Conservation (phyloP, 2,888 invertebrate genomes). For the Lithophane socia region DNA sequence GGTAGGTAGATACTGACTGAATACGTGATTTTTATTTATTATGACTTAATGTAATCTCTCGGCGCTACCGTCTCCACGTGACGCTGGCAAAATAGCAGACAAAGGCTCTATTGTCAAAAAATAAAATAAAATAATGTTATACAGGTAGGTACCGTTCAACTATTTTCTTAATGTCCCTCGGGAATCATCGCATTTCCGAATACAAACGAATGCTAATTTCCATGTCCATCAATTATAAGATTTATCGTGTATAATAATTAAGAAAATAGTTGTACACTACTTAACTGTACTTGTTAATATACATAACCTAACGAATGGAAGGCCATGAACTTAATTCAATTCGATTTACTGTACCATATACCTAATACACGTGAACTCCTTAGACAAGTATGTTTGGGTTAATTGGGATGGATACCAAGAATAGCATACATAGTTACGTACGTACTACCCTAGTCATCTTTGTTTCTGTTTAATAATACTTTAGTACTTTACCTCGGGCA, state of each 20-base stretch:
- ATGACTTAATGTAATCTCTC: neutral
- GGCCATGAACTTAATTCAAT: neutral
- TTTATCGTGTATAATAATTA: too few species aligned
- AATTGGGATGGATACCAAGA: neutral
- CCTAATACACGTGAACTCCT: too few species aligned
- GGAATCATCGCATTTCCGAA: too few species aligned
- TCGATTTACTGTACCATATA: neutral
- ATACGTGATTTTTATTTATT: neutral
- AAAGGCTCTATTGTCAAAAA: neutral
- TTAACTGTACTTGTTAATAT: accelerated
- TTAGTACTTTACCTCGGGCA: too few species aligned
- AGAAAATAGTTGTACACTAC: too few species aligned
- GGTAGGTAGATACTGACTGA: neutral
- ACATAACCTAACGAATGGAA: neutral
- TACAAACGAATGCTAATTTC: too few species aligned
- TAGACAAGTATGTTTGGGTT: neutral
- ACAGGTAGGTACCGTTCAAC: too few species aligned
- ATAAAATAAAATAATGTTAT: neutral
- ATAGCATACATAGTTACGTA: neutral
- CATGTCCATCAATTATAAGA: too few species aligned
- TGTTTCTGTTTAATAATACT: neutral
- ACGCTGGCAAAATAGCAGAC: neutral
- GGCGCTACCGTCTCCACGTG: neutral
- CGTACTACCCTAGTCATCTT: too few species aligned
- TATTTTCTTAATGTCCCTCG: too few species aligned